Evolutionary conservation across 2,797 vertebrate species (phyloP), one percentile per base, ranked within the genome.

Genomic region (Cynodonichthys magdalenae): DNA sequence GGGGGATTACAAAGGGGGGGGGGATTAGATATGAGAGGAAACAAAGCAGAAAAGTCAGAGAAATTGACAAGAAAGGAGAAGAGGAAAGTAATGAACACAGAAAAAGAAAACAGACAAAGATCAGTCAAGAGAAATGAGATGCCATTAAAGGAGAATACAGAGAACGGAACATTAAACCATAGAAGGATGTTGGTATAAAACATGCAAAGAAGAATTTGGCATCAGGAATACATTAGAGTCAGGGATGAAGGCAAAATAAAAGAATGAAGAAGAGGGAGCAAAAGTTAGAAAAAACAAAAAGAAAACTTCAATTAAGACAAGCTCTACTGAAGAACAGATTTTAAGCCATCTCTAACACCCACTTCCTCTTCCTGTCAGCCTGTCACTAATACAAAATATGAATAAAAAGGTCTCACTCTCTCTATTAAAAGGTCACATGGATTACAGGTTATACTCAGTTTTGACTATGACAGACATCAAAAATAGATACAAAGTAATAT

Each of bases 181-280:
- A 57, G 24, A 24, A 80, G 81, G 74, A 73, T 68, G 49, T 15
- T 60, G 65, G 69, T 69, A 58, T 65, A 71, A 75, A 82, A 42
- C 56, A 82, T 59, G 62, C 59, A 39, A 48, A 57, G 52, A 71
- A 50, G 52, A 48, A 59, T 78, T 74, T 59, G 59, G 70, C 74
- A 65, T n/a, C 14, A 66, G 59, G 69, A 82, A 85, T 81, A 70
- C 65, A 87, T 89, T 77, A 80, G 18, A 39, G 46, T 69, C 68
- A 74, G 47, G 61, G 55, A 74, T 75, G 72, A 76, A 70, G 66
- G 68, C 55, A n/a, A 80, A 79, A 86, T 45, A 82, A 79, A 80
- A 51, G 58, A 36, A 39, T 14, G 60, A 57, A 61, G 66, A 46
- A 57, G 60, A 74, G 31, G 18, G 52, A 69, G 63, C 51, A 82